Base-by-base conservation (phyloP, 1,140 invertebrate species). In the Anoplolepis gracilipes region DNA sequence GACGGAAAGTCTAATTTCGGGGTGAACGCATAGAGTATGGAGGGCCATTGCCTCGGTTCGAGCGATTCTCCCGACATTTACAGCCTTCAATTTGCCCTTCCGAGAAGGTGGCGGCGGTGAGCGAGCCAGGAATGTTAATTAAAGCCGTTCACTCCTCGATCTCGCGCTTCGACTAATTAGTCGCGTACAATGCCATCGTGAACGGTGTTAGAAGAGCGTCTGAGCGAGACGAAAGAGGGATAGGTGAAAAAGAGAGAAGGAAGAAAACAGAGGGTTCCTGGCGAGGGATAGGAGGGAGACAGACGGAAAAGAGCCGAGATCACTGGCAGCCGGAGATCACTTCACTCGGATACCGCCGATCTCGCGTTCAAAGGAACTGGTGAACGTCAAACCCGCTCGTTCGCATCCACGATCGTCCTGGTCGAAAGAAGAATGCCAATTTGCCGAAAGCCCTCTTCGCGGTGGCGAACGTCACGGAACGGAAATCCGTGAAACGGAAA, bases 121-220 rank as follows among this genome's bases (percentile, higher is more conserved):
- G 91, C 88, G 92, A 92, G 91, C 88, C 89, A 92, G 93, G 94
- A 94, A 95, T 95, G 94, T 95, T 95, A 95, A 95, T 95, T 95
- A 94, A 94, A 95, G 92, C 93, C 92, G 92, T 94, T 94, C 91
- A 92, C 93, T 93, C 90, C 92, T 94, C 91, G 93, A 94, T 94
- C 92, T 93, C 92, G 92, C 92, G 93, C 93, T 93, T 93, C 92
- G 92, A 94, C 94, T 94, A 94, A 95, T 94, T 95, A 95, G 93
- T 94, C 92, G 92, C 91, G 92, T 90, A 94, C 93, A 94, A 94
- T 93, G 93, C 91, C 90, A 92, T 87, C 87, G 87, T 90, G 88
- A 91, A 87, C 90, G 88, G 30, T 81, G 82, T 55, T 85, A 65
- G 89, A 90, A 84, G 86, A 90, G 64, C 76, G 73, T 42, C 70